Percentiles rank a stretch among this genome's conserved stretches.
Conservation (phyloP, 2,888 invertebrate species). For the Geophilus truncorum region DNA sequence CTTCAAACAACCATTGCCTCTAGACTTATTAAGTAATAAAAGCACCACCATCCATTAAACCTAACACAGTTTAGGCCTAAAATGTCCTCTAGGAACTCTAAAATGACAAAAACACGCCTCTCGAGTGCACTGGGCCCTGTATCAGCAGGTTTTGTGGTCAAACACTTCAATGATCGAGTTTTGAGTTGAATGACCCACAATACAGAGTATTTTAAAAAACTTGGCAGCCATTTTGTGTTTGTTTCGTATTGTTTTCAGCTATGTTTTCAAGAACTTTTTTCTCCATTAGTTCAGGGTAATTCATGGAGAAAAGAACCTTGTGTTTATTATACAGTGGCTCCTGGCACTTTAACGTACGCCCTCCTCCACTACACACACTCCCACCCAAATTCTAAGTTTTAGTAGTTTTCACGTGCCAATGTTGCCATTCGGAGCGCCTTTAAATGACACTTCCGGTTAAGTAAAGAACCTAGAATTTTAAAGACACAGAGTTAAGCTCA, state of each 20-base stretch:
- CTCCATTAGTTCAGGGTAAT: background rate
- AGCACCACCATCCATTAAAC: constrained; percentile 1
- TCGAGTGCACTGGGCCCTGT: background rate
- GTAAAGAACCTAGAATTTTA: no score
- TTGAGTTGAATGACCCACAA: no score
- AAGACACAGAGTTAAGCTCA: no score
- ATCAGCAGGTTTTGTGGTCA: background rate
- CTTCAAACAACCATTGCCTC: background rate
- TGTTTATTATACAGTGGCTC: background rate
- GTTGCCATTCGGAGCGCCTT: no score
- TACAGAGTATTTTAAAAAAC: no score
- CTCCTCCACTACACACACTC: no score
- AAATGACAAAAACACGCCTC: background rate
- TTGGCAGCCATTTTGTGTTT: no score
- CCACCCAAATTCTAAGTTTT: no score
- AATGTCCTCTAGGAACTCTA: constrained; percentile 2
- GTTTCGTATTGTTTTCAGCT: background rate
- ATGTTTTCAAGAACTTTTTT: background rate
- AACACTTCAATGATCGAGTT: no score
- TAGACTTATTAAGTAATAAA: constrained; percentile 13
- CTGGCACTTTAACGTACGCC: background rate
- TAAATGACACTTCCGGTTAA: no score
- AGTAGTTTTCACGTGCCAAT: no score
- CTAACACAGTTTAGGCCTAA: background rate
- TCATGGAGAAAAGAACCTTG: background rate